These are phyloP conservation scores for Drosophila seguyi DNA, from an alignment of 1,140 invertebrate species.

Conservation along the genomic window DNA sequence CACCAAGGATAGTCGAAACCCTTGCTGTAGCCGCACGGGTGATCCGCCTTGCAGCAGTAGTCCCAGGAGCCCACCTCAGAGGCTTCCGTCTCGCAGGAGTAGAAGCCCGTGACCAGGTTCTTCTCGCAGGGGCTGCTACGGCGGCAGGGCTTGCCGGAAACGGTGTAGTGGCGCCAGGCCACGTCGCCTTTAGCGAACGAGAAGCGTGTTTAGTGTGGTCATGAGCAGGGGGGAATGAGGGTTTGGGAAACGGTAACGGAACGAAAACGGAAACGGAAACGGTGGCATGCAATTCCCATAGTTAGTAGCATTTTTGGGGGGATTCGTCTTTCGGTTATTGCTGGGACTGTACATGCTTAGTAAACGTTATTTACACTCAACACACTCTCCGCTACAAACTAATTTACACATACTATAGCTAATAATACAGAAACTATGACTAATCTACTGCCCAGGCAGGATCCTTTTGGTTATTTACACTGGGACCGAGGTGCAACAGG, in stretches of 20 bases:
- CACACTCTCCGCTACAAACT: slow-evolving; percentile 62
- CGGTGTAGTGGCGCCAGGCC: slow-evolving; percentile 91
- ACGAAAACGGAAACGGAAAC: neutral
- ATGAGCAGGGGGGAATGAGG: neutral
- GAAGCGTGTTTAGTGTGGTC: slow-evolving; percentile 50
- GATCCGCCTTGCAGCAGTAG: slow-evolving; percentile 92
- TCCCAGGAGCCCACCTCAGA: slow-evolving; percentile 90
- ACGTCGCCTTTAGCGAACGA: slow-evolving; percentile 76
- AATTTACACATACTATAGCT: slow-evolving; percentile 35
- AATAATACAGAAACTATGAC: slow-evolving; percentile 40
- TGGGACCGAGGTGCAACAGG: slow-evolving; percentile 82
- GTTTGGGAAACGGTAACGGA: slow-evolving; percentile 9
- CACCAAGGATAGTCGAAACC: slow-evolving; percentile 92
- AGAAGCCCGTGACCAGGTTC: slow-evolving; percentile 90
- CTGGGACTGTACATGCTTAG: slow-evolving; percentile 69
- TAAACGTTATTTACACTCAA: slow-evolving; percentile 61
- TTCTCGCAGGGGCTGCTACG: slow-evolving; percentile 89
- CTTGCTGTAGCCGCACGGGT: slow-evolving; percentile 92
- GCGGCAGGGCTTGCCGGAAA: slow-evolving; percentile 91
- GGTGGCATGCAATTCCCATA: slow-evolving; percentile 42
- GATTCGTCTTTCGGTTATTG: slow-evolving; percentile 54
- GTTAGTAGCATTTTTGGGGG: slow-evolving; percentile 57
- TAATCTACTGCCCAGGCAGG: slow-evolving; percentile 12
- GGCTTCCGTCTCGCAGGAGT: slow-evolving; percentile 91
- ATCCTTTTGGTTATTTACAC: slow-evolving; percentile 74